A percentile compares a stretch with the other conserved stretches of the same genome.
These are phyloP conservation scores for Aphaenogaster floridana DNA, from an alignment of 1,140 invertebrate genomes.

Conservation along the genomic window DNA sequence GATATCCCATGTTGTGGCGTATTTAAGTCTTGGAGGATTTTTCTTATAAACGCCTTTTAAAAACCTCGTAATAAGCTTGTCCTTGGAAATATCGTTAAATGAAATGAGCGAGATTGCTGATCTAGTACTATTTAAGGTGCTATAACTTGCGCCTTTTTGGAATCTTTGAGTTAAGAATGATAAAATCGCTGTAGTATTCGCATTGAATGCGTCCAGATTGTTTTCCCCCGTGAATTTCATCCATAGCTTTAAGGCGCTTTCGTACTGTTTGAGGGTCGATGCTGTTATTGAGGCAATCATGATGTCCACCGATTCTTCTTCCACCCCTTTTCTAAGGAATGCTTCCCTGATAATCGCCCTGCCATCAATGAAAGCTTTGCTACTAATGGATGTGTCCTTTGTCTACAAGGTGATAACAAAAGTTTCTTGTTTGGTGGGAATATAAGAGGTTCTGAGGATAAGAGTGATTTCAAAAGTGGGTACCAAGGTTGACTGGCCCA, in stretches of 20 bases:
- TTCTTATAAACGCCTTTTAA: too few species aligned
- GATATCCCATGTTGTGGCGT: neutral
- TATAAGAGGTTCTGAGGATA: neutral
- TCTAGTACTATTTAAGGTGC: neutral
- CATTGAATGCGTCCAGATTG: neutral
- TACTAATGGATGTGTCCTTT: neutral
- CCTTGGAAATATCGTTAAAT: too few species aligned
- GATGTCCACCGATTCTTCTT: neutral
- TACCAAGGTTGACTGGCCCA: constrained; percentile 20
- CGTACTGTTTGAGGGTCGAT: neutral
- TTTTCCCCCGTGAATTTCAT: neutral
- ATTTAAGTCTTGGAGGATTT: neutral
- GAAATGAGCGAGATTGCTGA: too few species aligned
- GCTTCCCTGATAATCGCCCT: constrained; percentile 1
- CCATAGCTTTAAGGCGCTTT: neutral
- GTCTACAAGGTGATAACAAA: neutral
- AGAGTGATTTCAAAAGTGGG: neutral
- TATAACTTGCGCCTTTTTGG: neutral
- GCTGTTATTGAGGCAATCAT: neutral
- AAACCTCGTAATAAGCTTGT: too few species aligned
- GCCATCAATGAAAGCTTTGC: neutral
- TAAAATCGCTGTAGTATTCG: neutral
- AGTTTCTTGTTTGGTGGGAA: neutral
- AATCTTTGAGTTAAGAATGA: neutral
- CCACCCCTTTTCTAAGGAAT: neutral